Conservation (phyloP, 2,113 vertebrate species). For the Struthio camelus region DNA sequence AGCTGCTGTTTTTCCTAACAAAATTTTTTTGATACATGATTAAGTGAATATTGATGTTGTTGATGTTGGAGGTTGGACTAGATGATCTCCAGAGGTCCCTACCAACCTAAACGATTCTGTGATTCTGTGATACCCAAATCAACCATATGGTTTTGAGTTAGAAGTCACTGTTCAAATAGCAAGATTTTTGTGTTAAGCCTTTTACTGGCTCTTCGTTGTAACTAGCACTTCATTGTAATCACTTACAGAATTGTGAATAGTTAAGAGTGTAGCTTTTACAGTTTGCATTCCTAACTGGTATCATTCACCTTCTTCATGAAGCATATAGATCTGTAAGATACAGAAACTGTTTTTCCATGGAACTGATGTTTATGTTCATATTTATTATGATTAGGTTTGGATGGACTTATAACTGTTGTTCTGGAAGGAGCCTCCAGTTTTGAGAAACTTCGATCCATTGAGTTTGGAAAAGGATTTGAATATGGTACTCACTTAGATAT, state of each 20-base stretch:
- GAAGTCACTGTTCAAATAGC: background rate
- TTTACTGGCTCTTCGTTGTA: background rate
- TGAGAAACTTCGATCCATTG: conserved; percentile 58
- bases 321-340: background rate
- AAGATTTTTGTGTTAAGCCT: background rate
- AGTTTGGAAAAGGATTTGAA: conserved; percentile 75
- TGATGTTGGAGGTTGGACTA: no score
- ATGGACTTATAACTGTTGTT: conserved; percentile 66
- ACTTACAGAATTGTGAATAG: background rate
- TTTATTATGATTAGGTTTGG: conserved; percentile 57
- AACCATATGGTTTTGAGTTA: background rate
- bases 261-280: background rate
- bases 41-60: background rate
- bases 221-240: background rate
- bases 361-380: background rate
- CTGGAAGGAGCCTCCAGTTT: conserved; percentile 42
- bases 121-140: background rate
- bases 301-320: background rate
- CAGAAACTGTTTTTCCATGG: background rate
- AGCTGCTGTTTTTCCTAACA: background rate
- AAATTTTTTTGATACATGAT: background rate
- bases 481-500: conserved; percentile 63
- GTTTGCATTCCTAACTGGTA: background rate
- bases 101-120: no score
- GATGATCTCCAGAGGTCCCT: no score